Conservation (phyloP, 2,888 invertebrate genomes). For the Cyclophora albipunctata region DNA sequence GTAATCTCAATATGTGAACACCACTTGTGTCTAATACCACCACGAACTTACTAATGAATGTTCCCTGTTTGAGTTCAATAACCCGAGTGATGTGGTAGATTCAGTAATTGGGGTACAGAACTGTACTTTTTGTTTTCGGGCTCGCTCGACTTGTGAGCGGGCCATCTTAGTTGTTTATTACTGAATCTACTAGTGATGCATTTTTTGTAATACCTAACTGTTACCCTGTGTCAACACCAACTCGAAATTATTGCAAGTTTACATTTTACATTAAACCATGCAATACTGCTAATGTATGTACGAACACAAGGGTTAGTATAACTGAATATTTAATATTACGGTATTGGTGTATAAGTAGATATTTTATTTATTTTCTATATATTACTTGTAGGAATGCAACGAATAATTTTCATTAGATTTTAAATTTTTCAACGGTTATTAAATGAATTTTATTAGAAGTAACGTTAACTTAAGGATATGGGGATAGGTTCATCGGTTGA, state of each 20-base stretch:
- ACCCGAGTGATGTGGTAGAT: conserved; percentile 11
- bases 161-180: conserved; percentile 7
- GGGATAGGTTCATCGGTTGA: no score
- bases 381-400: no score
- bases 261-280: conserved; percentile 36
- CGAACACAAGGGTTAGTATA: conserved; percentile 27
- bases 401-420: no score
- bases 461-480: no score
- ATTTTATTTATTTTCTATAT: conserved; percentile 26
- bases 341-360: conserved; percentile 29
- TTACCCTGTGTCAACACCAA: conserved; percentile 19
- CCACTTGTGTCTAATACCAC: conserved; percentile 24
- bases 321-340: conserved; percentile 7
- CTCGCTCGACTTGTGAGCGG: not conserved
- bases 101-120: not conserved
- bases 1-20: conserved; percentile 28
- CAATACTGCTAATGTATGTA: conserved; percentile 42
- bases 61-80: conserved; percentile 19
- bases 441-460: no score
- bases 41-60: conserved; percentile 27
- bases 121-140: no score
- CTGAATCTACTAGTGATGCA: conserved; percentile 12
- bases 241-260: conserved; percentile 23
- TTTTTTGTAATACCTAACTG: conserved; percentile 19
- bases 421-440: no score